These are phyloP conservation scores for Cacoxenus indagator DNA, from an alignment of 2,888 invertebrate genomes.

Conservation along the genomic window DNA sequence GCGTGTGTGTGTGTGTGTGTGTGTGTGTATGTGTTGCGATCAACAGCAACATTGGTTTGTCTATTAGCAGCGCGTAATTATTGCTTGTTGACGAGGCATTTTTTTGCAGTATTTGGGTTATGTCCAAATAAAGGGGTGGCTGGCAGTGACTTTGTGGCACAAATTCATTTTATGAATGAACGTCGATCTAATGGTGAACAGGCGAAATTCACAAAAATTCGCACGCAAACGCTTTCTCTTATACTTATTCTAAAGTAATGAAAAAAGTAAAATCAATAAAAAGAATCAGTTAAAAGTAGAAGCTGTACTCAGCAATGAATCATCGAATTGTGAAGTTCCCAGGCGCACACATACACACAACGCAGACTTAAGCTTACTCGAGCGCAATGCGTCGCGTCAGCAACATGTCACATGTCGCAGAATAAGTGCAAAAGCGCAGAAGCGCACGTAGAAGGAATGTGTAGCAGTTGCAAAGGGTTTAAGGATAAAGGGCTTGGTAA, in stretches of 20 bases:
- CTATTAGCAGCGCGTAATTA: conserved; percentile 22
- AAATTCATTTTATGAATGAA: conserved; percentile 60
- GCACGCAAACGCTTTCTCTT: conserved; percentile 1
- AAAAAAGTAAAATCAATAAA: background rate
- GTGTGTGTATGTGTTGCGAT: background rate
- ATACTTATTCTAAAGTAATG: background rate
- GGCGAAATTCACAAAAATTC: background rate
- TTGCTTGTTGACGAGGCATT: conserved; percentile 29
- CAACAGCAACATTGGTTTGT: too few relatives aligned
- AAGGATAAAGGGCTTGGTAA: background rate
- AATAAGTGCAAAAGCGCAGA: background rate
- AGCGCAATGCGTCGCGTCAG: too few relatives aligned
- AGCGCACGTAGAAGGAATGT: background rate
- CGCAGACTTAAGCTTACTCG: too few relatives aligned
- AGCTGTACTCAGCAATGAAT: background rate
- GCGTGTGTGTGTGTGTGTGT: background rate
- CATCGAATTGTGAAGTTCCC: conserved; percentile 6
- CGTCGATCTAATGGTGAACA: conserved; percentile 3
- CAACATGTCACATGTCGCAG: background rate
- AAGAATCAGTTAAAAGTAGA: background rate
- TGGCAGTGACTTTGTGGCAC: conserved; percentile 44
- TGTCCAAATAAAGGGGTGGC: conserved; percentile 63
- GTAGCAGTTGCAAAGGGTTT: background rate
- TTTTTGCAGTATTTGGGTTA: conserved; percentile 56
- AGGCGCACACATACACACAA: too few relatives aligned